These are phyloP conservation scores for Lasioglossum calceatum DNA, from an alignment of 2,888 invertebrate genomes.

Conservation along the genomic window DNA sequence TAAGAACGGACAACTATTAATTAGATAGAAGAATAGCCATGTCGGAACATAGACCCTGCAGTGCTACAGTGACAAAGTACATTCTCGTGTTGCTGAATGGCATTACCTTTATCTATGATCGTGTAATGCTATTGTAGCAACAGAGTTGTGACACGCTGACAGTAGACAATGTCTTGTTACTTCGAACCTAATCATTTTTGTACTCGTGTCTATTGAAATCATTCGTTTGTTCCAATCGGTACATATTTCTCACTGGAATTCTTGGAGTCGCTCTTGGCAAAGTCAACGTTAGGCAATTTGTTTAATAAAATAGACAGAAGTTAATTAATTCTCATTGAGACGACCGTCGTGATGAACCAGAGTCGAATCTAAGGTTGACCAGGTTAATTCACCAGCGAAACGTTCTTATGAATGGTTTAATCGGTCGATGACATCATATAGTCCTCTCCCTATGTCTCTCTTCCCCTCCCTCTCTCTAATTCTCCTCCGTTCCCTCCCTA, in stretches of 20 bases:
- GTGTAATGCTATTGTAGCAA: not conserved
- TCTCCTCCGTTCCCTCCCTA: not conserved
- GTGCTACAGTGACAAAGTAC: not conserved
- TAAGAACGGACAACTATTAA: not conserved
- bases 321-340: not conserved
- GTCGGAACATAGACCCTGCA: not conserved
- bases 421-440: constrained; percentile 45
- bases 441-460: not conserved
- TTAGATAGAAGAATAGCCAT: not conserved
- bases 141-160: not conserved
- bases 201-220: not conserved
- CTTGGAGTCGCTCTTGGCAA: not conserved
- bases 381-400: not conserved
- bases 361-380: not conserved
- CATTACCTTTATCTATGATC: not conserved
- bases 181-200: not conserved
- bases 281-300: not conserved
- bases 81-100: not conserved
- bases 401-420: constrained; percentile 49
- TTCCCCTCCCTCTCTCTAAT: not conserved
- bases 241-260: not conserved
- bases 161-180: not conserved
- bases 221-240: not conserved
- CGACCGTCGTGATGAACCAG: not conserved
- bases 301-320: not conserved